phyloP scores from a whole-genome alignment of 2,113 vertebrate genomes.

The Chloroceryle aenea region DNA sequence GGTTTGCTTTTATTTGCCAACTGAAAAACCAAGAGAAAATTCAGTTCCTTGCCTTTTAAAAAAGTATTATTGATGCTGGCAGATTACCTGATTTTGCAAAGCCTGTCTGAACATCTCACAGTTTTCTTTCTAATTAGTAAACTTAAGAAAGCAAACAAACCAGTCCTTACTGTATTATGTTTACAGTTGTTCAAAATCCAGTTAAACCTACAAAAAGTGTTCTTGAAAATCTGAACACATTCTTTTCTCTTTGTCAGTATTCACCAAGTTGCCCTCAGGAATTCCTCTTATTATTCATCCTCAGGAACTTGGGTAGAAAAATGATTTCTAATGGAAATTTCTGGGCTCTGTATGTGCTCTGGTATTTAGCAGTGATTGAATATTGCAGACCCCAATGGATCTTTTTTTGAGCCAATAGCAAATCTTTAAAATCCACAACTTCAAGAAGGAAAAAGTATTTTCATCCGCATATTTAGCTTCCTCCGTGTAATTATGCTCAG shows the following conservation, averaged over 20 bases:
- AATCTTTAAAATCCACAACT: background rate
- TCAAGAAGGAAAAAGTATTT: background rate
- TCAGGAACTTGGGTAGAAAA: background rate
- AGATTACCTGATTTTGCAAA: background rate
- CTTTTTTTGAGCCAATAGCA: background rate
- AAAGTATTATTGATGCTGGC: background rate
- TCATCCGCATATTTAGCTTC: background rate
- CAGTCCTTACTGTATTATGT: background rate
- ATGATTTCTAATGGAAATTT: background rate
- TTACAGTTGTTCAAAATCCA: background rate
- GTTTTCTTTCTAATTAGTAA: background rate
- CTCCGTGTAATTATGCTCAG: background rate
- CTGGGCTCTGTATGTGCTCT: background rate
- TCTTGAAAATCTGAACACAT: background rate
- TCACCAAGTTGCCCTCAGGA: background rate
- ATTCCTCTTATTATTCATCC: background rate
- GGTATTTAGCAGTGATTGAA: background rate
- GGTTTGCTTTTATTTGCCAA: background rate
- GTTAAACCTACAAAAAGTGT: background rate
- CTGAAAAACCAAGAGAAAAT: background rate
- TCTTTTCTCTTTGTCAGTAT: background rate
- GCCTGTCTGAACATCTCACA: background rate
- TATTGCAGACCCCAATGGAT: background rate
- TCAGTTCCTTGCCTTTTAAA: background rate
- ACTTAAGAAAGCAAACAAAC: background rate